Conservation (phyloP, 2,113 vertebrate species). For the Syngnathus scovelli region DNA sequence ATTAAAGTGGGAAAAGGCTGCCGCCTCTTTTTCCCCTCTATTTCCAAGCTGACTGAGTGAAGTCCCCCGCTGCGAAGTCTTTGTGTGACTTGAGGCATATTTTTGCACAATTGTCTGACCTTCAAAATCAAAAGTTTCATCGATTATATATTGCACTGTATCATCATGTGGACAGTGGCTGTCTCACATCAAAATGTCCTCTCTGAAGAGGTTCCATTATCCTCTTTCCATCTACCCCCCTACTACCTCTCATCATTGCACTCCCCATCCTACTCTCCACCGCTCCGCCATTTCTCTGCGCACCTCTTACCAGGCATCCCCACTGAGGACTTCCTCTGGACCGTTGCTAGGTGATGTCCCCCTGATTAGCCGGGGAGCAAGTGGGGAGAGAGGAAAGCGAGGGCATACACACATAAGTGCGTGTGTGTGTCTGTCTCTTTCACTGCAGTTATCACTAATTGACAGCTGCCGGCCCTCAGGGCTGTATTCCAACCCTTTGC, state of each 20-base stretch:
- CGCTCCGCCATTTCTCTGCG: slow-evolving; percentile 52
- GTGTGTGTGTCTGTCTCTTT: slow-evolving; percentile 51
- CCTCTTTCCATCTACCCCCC: slow-evolving; percentile 48
- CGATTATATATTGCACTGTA: slow-evolving; percentile 10
- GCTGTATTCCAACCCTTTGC: slow-evolving; percentile 90
- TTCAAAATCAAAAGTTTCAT: background rate
- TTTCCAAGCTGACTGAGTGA: no score
- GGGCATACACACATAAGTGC: slow-evolving; percentile 2
- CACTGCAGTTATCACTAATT: slow-evolving; percentile 92
- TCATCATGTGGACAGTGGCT: slow-evolving; percentile 18
- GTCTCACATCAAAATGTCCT: slow-evolving; percentile 37
- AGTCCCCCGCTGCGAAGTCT: background rate
- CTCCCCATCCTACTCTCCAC: slow-evolving; percentile 40
- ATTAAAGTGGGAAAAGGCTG: slow-evolving; percentile 30
- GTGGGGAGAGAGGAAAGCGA: slow-evolving; percentile 11
- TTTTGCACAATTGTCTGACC: background rate
- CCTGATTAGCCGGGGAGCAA: slow-evolving; percentile 74
- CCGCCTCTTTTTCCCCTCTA: slow-evolving; percentile 16
- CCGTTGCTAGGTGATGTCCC: slow-evolving; percentile 93
- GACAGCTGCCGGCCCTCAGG: slow-evolving; percentile 96
- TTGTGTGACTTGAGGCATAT: background rate
- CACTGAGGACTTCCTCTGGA: slow-evolving; percentile 73
- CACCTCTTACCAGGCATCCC: slow-evolving; percentile 69
- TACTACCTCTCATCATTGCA: slow-evolving; percentile 41
- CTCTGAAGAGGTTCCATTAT: slow-evolving; percentile 55